Percentiles rank a stretch among this genome's conserved stretches.
phyloP scores from a whole-genome alignment of 2,797 vertebrate species.

The Acanthiza pusilla region DNA sequence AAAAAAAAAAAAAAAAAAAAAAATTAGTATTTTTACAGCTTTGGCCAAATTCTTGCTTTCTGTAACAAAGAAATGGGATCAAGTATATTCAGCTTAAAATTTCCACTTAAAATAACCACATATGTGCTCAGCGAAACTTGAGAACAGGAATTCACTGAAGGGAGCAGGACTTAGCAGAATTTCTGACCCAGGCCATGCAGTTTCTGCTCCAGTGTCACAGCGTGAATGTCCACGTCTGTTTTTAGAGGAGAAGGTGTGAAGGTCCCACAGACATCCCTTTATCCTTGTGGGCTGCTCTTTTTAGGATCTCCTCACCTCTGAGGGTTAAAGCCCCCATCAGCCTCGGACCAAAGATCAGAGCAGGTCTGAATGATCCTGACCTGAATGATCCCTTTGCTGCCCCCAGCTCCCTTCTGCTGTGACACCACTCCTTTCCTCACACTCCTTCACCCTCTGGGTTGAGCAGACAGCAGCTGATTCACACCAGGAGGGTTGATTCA shows the following conservation, averaged over 20 bases:
- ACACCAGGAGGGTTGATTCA: background rate
- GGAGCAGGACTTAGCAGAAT: background rate
- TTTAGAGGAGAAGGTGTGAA: background rate
- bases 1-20: background rate
- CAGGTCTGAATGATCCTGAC: background rate
- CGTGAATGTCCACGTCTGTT: accelerated
- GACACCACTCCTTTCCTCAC: background rate
- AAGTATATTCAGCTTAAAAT: background rate
- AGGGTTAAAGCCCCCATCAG: background rate
- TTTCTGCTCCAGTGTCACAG: background rate
- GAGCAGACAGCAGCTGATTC: background rate
- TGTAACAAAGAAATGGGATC: background rate
- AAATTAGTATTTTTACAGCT: background rate
- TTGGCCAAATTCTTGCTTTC: background rate
- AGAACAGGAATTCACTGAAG: background rate
- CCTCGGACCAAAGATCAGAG: too few species aligned
- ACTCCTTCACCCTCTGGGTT: background rate
- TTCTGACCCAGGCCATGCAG: background rate
- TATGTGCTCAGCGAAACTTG: background rate
- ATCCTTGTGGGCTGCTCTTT: background rate
- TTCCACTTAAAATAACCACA: background rate
- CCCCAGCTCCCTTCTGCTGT: background rate
- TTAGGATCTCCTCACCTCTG: background rate
- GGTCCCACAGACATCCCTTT: background rate
- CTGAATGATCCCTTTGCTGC: background rate